These are phyloP conservation scores for Lasioglossum marginatum DNA, from an alignment of 2,888 invertebrate species.

Conservation along the genomic window DNA sequence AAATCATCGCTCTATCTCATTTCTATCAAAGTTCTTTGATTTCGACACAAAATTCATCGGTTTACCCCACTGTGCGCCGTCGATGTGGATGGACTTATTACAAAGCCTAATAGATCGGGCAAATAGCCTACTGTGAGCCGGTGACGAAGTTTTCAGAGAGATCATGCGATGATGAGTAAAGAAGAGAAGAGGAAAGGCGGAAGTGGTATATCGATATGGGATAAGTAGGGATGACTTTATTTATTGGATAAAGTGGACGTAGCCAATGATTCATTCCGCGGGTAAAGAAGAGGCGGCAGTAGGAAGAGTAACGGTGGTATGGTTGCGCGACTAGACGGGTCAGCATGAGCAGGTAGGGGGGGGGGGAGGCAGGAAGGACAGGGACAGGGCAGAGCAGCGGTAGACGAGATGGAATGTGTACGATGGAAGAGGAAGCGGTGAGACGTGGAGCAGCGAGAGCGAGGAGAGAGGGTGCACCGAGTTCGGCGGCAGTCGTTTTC, in stretches of 20 bases:
- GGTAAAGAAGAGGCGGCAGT: constrained; percentile 28
- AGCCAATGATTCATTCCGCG: constrained; percentile 32
- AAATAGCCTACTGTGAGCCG: not conserved
- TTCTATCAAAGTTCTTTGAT: too few relatives aligned
- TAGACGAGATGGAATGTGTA: constrained; percentile 38
- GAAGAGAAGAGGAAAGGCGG: not conserved
- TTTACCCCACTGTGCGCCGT: too few relatives aligned
- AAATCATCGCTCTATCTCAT: too few relatives aligned
- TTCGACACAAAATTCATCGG: too few relatives aligned
- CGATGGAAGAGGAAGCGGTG: constrained; percentile 43
- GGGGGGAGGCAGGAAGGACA: constrained; percentile 39
- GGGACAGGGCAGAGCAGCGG: constrained; percentile 13
- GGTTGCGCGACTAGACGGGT: constrained; percentile 43
- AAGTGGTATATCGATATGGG: not conserved
- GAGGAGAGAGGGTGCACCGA: constrained; percentile 53
- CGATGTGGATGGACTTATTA: too few relatives aligned
- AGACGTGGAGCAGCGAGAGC: constrained; percentile 39
- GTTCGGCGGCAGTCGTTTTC: constrained; percentile 79
- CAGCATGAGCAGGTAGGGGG: constrained; percentile 23
- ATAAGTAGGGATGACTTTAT: constrained; percentile 8
- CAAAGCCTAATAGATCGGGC: too few relatives aligned
- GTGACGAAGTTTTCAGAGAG: not conserved
- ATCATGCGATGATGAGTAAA: not conserved
- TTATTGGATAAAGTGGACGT: not conserved
- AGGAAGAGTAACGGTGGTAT: constrained; percentile 26